A percentile compares a stretch with the other conserved stretches of the same genome.
Evolutionary conservation across 2,113 vertebrate species (phyloP).

Genomic region (Nothoprocta pentlandii): DNA sequence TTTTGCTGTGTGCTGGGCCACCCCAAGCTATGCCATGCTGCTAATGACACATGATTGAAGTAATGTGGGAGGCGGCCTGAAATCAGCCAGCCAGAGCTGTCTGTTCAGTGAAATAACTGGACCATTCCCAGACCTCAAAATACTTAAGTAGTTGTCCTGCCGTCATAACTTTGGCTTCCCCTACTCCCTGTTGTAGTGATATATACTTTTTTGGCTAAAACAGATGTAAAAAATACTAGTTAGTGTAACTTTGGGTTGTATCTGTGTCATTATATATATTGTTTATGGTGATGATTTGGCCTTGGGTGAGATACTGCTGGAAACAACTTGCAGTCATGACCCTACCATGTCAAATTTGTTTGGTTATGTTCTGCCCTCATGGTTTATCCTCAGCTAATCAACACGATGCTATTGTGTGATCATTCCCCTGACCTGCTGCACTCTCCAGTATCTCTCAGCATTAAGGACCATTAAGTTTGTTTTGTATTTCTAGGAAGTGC

Average conservation of each 20-base stretch:
- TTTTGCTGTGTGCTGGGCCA: neutral
- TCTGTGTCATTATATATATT: neutral
- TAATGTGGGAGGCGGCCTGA: neutral
- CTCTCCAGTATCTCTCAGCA: neutral
- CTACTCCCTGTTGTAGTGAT: neutral
- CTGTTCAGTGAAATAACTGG: neutral
- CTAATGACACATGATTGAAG: neutral
- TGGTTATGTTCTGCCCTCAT: neutral
- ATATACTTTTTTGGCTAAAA: neutral
- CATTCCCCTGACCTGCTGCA: neutral
- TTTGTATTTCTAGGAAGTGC: neutral
- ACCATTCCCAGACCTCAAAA: neutral
- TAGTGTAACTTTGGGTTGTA: neutral
- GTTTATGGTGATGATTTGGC: neutral
- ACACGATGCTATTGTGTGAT: neutral
- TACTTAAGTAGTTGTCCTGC: neutral
- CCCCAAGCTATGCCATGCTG: rapidly evolving
- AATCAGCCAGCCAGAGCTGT: neutral
- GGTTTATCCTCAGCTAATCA: neutral
- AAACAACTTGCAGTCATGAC: neutral
- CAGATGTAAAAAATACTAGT: neutral
- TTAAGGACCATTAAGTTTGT: neutral
- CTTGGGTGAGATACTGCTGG: neutral
- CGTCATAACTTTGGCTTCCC: neutral
- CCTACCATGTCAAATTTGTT: neutral